A percentile compares a stretch with the other conserved stretches of the same genome.
These are phyloP conservation scores for Phrynosoma blainvillii DNA, from an alignment of 2,113 vertebrate genomes.

Conservation along the genomic window DNA sequence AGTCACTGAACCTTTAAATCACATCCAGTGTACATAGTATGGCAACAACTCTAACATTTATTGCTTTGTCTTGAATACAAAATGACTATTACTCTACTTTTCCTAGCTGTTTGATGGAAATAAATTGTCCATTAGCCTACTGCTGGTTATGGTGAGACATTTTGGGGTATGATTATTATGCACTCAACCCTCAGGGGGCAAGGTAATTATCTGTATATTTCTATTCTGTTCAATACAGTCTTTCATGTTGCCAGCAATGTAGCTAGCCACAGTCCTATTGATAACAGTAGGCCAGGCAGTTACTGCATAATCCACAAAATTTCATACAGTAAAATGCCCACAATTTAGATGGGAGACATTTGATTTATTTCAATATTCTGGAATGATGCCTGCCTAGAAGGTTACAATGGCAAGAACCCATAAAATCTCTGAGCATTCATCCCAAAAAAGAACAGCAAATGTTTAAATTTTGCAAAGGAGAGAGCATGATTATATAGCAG, in stretches of 20 bases:
- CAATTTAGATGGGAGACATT: not conserved
- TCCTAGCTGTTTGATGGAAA: conserved; percentile 31
- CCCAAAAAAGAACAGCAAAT: not conserved
- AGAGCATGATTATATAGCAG: not conserved
- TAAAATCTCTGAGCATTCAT: not conserved
- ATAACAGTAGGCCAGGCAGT: not conserved
- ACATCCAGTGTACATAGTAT: not conserved
- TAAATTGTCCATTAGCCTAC: conserved; percentile 31
- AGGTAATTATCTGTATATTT: not conserved
- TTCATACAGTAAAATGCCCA: not conserved
- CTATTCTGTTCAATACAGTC: not conserved
- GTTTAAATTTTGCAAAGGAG: not conserved
- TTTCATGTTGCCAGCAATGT: not conserved
- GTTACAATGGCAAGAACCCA: not conserved
- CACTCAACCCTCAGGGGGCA: not conserved
- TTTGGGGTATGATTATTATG: conserved; percentile 5
- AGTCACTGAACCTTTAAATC: not conserved
- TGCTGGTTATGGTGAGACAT: not conserved
- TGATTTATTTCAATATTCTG: not conserved
- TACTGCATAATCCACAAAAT: not conserved
- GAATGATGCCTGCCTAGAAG: no score
- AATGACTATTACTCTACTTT: conserved; percentile 25
- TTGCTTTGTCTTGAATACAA: conserved; percentile 21
- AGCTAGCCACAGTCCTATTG: not conserved
- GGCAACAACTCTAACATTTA: conserved; percentile 2